Conservation (phyloP, 2,797 vertebrate species). For the Scomberomorus guttatus region DNA sequence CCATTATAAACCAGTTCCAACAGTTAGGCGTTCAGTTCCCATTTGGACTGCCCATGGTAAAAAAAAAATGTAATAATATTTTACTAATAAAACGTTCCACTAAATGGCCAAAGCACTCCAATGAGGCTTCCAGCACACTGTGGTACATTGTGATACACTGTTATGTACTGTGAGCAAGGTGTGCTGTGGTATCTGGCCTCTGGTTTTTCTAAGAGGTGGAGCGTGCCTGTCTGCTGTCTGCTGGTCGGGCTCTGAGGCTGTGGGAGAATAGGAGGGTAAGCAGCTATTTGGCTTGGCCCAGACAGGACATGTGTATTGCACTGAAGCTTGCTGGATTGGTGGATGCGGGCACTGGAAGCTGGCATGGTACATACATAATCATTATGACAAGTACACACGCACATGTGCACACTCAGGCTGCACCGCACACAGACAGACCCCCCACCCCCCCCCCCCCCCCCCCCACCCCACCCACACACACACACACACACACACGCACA, state of each 20-base stretch:
- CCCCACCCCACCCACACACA: constrained; percentile 36
- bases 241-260: constrained; percentile 56
- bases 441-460: too few species aligned
- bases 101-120: constrained; percentile 52
- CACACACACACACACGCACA: constrained; percentile 48
- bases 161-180: constrained; percentile 64
- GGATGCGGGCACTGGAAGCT: constrained; percentile 71
- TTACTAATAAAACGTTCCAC: constrained; percentile 36
- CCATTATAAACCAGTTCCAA: background rate
- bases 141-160: constrained; percentile 56
- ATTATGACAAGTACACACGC: constrained; percentile 61
- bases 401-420: constrained; percentile 45
- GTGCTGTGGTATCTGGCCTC: constrained; percentile 68
- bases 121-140: constrained; percentile 58
- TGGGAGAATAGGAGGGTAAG: constrained; percentile 61
- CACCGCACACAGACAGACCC: constrained; percentile 55
- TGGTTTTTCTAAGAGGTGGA: constrained; percentile 68
- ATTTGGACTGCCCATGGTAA: background rate
- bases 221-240: constrained; percentile 69
- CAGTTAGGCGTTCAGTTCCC: background rate
- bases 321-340: constrained; percentile 65
- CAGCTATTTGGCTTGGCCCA: constrained; percentile 76
- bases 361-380: constrained; percentile 64
- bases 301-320: constrained; percentile 47
- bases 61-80: constrained; percentile 3